These are phyloP conservation scores for Hyposoter didymator DNA, from an alignment of 2,888 invertebrate genomes.

Conservation along the genomic window DNA sequence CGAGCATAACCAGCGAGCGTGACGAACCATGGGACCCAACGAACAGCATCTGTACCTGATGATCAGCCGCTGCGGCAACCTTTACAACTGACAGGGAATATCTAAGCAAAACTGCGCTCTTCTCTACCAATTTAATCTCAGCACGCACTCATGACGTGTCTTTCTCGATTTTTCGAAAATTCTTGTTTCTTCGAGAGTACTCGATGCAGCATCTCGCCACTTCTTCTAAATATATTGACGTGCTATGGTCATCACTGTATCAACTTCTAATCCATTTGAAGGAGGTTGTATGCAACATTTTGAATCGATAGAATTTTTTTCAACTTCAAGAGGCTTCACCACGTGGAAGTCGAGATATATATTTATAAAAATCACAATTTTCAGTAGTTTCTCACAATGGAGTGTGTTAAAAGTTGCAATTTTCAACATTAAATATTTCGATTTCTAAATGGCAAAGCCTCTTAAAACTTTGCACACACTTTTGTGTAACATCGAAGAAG, in stretches of 20 bases:
- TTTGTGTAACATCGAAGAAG: too few species aligned
- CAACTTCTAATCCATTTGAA: too few species aligned
- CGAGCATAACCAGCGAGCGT: conserved; percentile 43
- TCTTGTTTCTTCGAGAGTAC: background rate
- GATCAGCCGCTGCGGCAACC: conserved; percentile 26
- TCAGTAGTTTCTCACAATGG: too few species aligned
- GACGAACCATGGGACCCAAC: conserved; percentile 50
- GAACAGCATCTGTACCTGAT: conserved; percentile 65
- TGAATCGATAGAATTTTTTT: too few species aligned
- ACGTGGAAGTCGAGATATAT: too few species aligned
- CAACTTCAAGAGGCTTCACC: too few species aligned
- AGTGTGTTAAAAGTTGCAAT: too few species aligned
- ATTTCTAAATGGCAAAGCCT: too few species aligned
- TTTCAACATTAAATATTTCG: too few species aligned
- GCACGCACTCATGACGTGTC: conserved; percentile 6
- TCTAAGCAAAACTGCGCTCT: conserved; percentile 37
- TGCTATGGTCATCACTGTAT: background rate
- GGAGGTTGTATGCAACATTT: too few species aligned
- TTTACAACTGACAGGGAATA: conserved; percentile 31
- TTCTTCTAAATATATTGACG: background rate
- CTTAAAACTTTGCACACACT: too few species aligned
- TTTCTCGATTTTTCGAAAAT: conserved; percentile 1
- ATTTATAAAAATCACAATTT: too few species aligned
- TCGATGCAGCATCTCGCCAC: background rate
- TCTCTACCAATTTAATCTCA: background rate